Conservation (phyloP, 2,797 vertebrate genomes). For the Enteromius fasciolatus region DNA sequence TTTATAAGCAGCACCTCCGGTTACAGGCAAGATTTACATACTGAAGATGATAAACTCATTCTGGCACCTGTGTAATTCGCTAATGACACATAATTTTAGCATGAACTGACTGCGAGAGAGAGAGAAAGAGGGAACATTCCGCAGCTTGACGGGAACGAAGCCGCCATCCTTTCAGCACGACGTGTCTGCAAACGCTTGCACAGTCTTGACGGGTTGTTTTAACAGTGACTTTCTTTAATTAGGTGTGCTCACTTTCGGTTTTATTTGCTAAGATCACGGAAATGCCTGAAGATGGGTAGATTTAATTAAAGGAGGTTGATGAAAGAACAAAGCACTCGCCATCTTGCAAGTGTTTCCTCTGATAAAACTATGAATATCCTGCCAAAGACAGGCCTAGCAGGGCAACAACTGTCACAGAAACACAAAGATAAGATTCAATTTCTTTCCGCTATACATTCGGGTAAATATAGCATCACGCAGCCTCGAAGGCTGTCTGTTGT, state of each 20-base stretch:
- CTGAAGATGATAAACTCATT: slow-evolving; percentile 82
- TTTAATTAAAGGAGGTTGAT: slow-evolving; percentile 83
- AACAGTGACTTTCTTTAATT: slow-evolving; percentile 76
- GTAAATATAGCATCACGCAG: slow-evolving; percentile 58
- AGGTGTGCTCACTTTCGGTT: slow-evolving; percentile 75
- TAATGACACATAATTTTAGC: slow-evolving; percentile 83
- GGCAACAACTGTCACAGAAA: slow-evolving; percentile 72
- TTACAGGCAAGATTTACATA: slow-evolving; percentile 83
- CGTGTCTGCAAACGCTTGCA: slow-evolving; percentile 39
- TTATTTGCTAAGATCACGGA: slow-evolving; percentile 77
- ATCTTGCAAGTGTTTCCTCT: slow-evolving; percentile 75
- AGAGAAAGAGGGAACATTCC: slow-evolving; percentile 62
- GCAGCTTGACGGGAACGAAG: slow-evolving; percentile 59
- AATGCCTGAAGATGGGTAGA: slow-evolving; percentile 78
- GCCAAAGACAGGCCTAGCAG: slow-evolving; percentile 74
- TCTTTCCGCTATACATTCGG: slow-evolving; percentile 9
- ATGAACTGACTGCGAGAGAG: slow-evolving; percentile 65
- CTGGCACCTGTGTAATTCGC: slow-evolving; percentile 86
- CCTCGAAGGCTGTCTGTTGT: background rate
- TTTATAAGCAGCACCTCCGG: slow-evolving; percentile 83
- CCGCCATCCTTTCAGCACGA: slow-evolving; percentile 60
- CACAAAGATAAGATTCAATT: slow-evolving; percentile 70
- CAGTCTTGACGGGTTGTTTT: slow-evolving; percentile 61
- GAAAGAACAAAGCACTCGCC: slow-evolving; percentile 76
- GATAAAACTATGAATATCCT: slow-evolving; percentile 76